Base-by-base conservation (phyloP, 1,140 invertebrate species). In the Ceratoteleas bidentatus region DNA sequence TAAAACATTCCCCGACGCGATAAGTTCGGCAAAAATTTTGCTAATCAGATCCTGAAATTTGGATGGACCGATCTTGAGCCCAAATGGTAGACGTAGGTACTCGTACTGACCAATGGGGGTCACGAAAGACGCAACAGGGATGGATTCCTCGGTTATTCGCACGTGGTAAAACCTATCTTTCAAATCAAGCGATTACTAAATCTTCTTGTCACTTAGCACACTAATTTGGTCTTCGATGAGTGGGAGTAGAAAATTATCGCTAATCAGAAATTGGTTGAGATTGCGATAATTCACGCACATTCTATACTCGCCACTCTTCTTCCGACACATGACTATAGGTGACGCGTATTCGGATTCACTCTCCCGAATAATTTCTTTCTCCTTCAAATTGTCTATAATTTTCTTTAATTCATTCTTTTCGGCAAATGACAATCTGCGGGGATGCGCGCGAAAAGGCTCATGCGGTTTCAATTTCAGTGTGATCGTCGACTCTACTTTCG, bases 21-120 rank as follows among this genome's bases (percentile, higher is more conserved):
- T 50, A 11, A 85, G 45, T 32, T 81, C 52, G 69, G 64, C 56
- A 34, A 89, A 70, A 3, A 47, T 47, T 47, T 5, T 13, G 45
- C 13, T 47, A 47, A 47, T 13, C 4, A 8, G 13, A 47, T n/a
- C 4, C 13, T 47, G n/a, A 13, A 47, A 47, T 8, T n/a, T 8
- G 8, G 45, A 47, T 6, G n/a, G 45, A 4, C 45, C 45, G 13
- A 47, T 13, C 13, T 47, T 47, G 4, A 47, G 13, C 45, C 45
- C 45, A 47, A 47, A 47, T 4, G 45, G 45, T 13, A 47, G 13
- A 8, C n/a, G 8, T 8, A 13, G 8, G n/a, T 47, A 47, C 45
- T 47, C 45, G 6, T 7, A 47, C n/a, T 47, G 45, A 47, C 45
- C 45, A 13, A 7, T 5, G n/a, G 45, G 45, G 4, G n/a, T 47